These are phyloP conservation scores for Opisthograptis luteolata DNA, from an alignment of 2,888 invertebrate species.

Conservation along the genomic window DNA sequence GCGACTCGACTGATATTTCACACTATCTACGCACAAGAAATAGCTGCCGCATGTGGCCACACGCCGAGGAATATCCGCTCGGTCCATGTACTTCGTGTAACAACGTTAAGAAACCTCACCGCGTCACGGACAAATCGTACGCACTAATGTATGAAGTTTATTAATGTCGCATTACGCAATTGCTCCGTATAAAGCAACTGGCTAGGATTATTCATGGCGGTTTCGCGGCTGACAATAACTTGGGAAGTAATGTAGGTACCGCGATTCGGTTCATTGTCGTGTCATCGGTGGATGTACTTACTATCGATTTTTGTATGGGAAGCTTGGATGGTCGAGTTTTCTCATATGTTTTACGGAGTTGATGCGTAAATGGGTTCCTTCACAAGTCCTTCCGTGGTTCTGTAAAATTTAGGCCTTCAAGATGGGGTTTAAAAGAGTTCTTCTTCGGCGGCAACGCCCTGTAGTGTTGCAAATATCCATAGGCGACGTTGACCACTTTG, in stretches of 20 bases:
- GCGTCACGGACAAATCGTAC: slow-evolving; percentile 17
- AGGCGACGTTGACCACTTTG: no score
- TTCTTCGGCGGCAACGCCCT: no score
- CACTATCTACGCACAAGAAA: background rate
- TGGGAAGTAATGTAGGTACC: slow-evolving; percentile 20
- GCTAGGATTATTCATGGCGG: slow-evolving; percentile 33
- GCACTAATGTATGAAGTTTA: slow-evolving; percentile 24
- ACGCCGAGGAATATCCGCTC: background rate
- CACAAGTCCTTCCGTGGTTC: no score
- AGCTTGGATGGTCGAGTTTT: no score
- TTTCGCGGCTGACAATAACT: slow-evolving; percentile 31
- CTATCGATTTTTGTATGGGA: background rate
- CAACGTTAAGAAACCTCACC: slow-evolving; percentile 20
- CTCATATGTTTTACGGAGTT: no score
- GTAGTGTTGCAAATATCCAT: no score
- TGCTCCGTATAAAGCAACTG: slow-evolving; percentile 35
- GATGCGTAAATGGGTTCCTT: no score
- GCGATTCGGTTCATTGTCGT: slow-evolving; percentile 13
- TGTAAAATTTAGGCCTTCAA: no score
- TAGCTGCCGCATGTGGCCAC: slow-evolving; percentile 8
- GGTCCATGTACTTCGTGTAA: slow-evolving; percentile 11
- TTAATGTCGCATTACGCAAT: slow-evolving; percentile 41
- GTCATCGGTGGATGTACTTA: background rate
- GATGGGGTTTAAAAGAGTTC: no score
- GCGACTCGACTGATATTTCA: background rate